Evolutionary conservation across 2,888 invertebrate genomes (phyloP).

Genomic region (Drosophila mimetica): DNA sequence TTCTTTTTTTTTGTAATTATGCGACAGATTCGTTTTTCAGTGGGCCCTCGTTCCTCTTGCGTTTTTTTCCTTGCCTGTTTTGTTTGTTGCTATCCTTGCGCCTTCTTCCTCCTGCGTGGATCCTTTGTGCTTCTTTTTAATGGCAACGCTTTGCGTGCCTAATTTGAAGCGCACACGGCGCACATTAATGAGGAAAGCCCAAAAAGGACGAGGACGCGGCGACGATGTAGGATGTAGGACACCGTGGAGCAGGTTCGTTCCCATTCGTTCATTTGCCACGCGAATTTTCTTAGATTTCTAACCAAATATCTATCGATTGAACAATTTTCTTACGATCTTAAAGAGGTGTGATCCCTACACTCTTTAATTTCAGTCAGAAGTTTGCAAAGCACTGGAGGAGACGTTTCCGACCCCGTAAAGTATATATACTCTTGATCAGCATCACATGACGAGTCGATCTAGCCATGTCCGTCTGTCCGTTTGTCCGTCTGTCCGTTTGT

Average conservation of each 20-base stretch:
- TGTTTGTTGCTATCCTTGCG: constrained; percentile 14
- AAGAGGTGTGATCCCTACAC: too few species aligned
- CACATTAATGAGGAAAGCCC: constrained; percentile 59
- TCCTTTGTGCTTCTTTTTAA: constrained; percentile 63
- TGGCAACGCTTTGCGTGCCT: constrained; percentile 73
- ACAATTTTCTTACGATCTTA: too few species aligned
- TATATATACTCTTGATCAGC: too few species aligned
- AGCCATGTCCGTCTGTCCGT: too few species aligned
- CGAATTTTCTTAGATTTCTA: too few species aligned
- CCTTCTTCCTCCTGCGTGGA: constrained; percentile 17
- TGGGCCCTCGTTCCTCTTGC: constrained; percentile 1
- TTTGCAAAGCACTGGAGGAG: too few species aligned
- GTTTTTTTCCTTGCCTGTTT: background rate
- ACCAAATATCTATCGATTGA: too few species aligned
- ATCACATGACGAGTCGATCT: too few species aligned
- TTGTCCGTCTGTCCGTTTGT: too few species aligned
- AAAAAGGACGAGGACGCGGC: background rate
- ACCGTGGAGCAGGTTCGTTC: constrained; percentile 4
- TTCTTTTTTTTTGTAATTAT: constrained; percentile 65
- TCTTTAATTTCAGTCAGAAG: too few species aligned
- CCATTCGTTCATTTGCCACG: too few species aligned
- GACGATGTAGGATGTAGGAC: background rate
- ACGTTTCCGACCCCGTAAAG: too few species aligned
- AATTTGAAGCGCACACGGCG: constrained; percentile 73
- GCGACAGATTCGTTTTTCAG: constrained; percentile 67